Evolutionary conservation across 2,797 vertebrate species (phyloP).

Genomic region (Sebastolobus altivelis): DNA sequence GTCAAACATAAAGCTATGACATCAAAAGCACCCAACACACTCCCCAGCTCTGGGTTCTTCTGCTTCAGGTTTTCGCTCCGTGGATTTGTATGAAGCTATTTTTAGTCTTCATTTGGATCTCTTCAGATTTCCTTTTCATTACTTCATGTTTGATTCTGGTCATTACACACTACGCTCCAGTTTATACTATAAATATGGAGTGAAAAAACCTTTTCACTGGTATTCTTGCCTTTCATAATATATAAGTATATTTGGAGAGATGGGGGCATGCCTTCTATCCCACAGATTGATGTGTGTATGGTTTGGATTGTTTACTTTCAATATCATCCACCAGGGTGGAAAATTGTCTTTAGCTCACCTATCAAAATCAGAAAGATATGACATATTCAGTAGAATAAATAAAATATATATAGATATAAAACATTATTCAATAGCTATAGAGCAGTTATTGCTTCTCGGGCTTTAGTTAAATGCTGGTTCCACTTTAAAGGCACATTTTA

Average conservation of each 20-base stretch:
- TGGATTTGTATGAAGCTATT: conserved; percentile 6
- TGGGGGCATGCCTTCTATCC: background rate
- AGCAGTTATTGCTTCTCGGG: background rate
- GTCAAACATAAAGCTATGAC: conserved; percentile 33
- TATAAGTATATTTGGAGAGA: background rate
- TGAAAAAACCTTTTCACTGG: conserved; percentile 1
- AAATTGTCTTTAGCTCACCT: conserved; percentile 26
- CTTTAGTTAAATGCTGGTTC: background rate
- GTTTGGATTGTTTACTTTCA: conserved; percentile 24
- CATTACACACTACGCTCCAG: background rate
- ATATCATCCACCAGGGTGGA: conserved; percentile 12
- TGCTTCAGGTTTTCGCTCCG: conserved; percentile 20
- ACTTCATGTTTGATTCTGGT: conserved; percentile 27
- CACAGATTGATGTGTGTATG: conserved; percentile 23
- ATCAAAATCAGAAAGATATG: background rate
- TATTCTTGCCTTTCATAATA: conserved; percentile 18
- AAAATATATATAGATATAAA: background rate
- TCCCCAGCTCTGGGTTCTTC: background rate
- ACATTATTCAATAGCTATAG: background rate
- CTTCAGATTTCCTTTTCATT: conserved; percentile 35
- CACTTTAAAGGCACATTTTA: conserved; percentile 11
- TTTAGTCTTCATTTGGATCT: conserved; percentile 22
- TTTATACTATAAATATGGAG: background rate
- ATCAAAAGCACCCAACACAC: conserved; percentile 35
- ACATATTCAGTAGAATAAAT: conserved; percentile 3